These are phyloP conservation scores for Cacatua alba DNA, from an alignment of 2,113 vertebrate species.

Conservation along the genomic window DNA sequence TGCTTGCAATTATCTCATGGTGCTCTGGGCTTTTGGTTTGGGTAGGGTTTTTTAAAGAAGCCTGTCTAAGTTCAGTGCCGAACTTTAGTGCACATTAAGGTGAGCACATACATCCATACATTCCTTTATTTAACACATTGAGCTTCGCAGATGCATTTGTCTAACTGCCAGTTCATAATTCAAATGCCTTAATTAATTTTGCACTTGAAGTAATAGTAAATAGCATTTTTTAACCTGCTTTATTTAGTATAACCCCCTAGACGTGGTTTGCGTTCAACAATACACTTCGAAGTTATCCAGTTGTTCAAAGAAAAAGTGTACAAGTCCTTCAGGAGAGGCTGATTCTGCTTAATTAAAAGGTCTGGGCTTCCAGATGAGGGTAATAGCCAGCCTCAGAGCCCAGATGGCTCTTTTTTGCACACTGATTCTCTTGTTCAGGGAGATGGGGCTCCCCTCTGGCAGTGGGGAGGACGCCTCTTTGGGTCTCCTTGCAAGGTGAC, in stretches of 20 bases:
- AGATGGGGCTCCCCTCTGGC: not conserved
- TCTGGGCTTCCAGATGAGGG: not conserved
- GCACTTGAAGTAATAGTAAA: not conserved
- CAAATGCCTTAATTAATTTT: not conserved
- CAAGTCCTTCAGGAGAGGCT: not conserved
- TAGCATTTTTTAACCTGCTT: not conserved
- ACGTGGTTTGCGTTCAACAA: not conserved
- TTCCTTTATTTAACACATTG: not conserved
- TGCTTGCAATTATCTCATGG: fast-evolving
- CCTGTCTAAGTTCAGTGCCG: not conserved
- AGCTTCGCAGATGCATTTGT: not conserved
- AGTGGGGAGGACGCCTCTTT: not conserved
- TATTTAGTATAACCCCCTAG: not conserved
- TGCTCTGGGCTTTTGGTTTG: not conserved
- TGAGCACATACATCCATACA: not conserved
- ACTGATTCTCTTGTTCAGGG: not conserved
- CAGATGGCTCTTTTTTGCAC: not conserved
- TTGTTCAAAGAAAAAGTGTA: not conserved
- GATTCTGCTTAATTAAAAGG: not conserved
- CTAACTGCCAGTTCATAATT: not conserved
- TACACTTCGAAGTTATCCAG: no score
- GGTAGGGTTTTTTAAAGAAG: not conserved
- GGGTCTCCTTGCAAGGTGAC: not conserved
- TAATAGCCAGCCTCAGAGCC: not conserved
- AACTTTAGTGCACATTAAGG: not conserved